Base-by-base conservation (phyloP, 2,113 vertebrate species). In the Aspidoscelis tigris region DNA sequence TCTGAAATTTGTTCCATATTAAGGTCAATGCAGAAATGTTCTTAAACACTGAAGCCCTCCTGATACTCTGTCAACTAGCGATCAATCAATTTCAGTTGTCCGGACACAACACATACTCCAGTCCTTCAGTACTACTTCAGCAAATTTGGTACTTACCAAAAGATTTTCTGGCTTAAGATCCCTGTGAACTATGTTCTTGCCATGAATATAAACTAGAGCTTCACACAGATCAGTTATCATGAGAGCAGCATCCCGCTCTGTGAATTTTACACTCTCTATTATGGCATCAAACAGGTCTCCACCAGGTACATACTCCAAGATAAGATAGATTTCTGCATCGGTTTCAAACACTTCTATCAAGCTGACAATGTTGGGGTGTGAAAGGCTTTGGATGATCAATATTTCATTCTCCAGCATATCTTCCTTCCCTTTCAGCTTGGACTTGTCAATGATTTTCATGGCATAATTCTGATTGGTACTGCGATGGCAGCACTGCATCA, bases 111-210 rank as follows among this genome's bases (percentile, higher is more conserved):
- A 1, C 3, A 3, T 58, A 71, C 76, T 7, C 22, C 0, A 0
- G 58, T 2, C 12, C 58, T 61, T 61, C 58, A 61, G 58, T 61
- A 61, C 55, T 55, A 55, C 1, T 55, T 55, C 55, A 55, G 14
- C 16, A 55, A 61, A 4, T 61, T 16, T 61, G 12, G 14, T 58
- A 91, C 97, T 96, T 93, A 99, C 99, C 96, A 99, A 89, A 22
- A 99, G 96, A 89, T 99, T 99, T 87, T 99, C 99, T 5, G 99
- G 99, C 94, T 99, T 99, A 84, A 99, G 95, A 83, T 99, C 99
- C 82, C 99, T 95, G 93, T 99, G 99, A 80, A 98, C 98, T 2
- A 99, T 98, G 83, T 94, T 97, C 94, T 97, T 98, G 93, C 93
- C 92, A 44, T 99, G 99, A 91, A 99, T 97, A 93, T 98, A 99